Percentiles rank a stretch among this genome's conserved stretches.
Evolutionary conservation across 2,113 vertebrate genomes (phyloP).

Genomic region (Mixornis gularis): DNA sequence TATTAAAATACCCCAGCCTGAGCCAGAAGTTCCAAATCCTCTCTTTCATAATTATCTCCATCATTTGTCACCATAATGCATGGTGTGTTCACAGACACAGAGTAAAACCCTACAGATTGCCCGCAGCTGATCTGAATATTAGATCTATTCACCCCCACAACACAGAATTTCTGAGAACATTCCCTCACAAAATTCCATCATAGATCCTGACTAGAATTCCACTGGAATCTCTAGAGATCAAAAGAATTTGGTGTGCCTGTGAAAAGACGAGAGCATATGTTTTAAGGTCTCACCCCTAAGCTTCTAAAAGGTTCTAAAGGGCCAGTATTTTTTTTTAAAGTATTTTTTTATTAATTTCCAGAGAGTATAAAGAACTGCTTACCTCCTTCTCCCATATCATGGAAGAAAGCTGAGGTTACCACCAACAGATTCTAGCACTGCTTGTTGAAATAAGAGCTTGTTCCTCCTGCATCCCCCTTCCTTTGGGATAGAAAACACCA

Average conservation of each 20-base stretch:
- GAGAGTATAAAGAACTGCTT: not conserved
- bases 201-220: not conserved
- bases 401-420: not conserved
- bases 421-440: not conserved
- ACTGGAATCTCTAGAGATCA: not conserved
- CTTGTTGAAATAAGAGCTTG: not conserved
- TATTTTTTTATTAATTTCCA: not conserved
- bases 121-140: not conserved
- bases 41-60: not conserved
- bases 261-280: not conserved
- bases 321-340: not conserved
- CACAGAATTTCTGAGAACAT: not conserved
- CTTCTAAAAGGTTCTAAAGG: not conserved
- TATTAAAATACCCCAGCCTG: not conserved
- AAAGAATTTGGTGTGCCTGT: not conserved
- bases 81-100: not conserved
- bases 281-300: not conserved
- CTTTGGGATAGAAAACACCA: not conserved
- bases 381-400: not conserved
- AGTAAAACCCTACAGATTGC: not conserved
- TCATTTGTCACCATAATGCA: not conserved
- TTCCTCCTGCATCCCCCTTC: not conserved
- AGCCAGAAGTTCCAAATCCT: not conserved
- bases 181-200: not conserved
- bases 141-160: not conserved